Base-by-base conservation (phyloP, 2,797 vertebrate genomes). In the Spondyliosoma cantharus region DNA sequence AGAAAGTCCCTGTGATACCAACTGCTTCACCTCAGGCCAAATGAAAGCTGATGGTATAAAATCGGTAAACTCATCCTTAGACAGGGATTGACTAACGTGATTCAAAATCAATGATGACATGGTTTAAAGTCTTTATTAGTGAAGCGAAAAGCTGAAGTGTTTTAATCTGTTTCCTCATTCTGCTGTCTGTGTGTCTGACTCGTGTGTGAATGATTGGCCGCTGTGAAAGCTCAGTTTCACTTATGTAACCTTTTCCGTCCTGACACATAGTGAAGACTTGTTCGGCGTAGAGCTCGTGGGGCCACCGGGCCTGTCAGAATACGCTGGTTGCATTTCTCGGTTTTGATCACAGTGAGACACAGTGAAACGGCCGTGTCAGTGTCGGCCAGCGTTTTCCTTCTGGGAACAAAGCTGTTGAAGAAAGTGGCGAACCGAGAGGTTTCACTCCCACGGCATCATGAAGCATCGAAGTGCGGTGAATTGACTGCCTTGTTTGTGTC, bases 291-390 rank as follows among this genome's bases (percentile, higher is more conserved):
- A 74, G 59, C 0, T 0, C 8, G 50, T 7, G n/a, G 37, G 37
- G 17, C 45, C 20, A 16, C 15, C 50, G 37, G 37, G 13, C 37
- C 65, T 60, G 58, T 80, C 25, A 65, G 43, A 72, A 27, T 66
- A 81, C 20, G 22, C 70, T 42, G 32, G 67, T 89, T 84, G 79
- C n/a, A 20, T 89, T 92, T 94, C 77, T 93, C 85, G 7, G 80
- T 92, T 94, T 87, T 81, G 58, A 81, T 93, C 90, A 64, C 57
- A 69, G 46, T 5, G 64, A 62, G 52, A n/a, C 20, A 19, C 4
- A 45, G 6, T 46, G 53, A 87, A 90, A 87, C 32, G 54, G 43
- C 63, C 50, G 19, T 76, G 74, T 80, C 74, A 67, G 48, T 48
- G 71, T 64, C 20, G 27, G 19, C 52, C 1, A 20, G 29, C 46